Percentiles rank a stretch among this genome's conserved stretches.
These are phyloP conservation scores for Caprella mutica DNA, from an alignment of 2,888 invertebrate species.

Conservation along the genomic window DNA sequence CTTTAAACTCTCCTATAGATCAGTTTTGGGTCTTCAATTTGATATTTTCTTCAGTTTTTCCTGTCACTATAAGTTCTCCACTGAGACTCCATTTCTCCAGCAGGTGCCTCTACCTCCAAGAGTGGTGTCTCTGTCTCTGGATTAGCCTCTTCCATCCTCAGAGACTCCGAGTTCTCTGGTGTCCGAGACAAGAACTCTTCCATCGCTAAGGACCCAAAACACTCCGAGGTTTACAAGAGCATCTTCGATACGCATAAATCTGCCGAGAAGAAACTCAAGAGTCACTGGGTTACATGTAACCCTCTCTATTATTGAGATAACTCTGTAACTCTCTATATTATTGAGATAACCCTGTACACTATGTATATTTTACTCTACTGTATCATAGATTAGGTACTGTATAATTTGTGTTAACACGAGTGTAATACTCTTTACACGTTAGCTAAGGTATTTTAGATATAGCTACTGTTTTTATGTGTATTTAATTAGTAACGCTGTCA, in stretches of 20 bases:
- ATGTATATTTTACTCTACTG: no score
- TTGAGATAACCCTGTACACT: no score
- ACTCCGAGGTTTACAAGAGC: slow-evolving; percentile 84
- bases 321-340: no score
- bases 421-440: no score
- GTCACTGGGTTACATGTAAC: slow-evolving; percentile 97
- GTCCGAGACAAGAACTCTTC: slow-evolving; percentile 27
- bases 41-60: not conserved
- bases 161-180: slow-evolving; percentile 29
- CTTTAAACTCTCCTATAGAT: not conserved
- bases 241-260: slow-evolving; percentile 81
- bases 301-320: slow-evolving; percentile 45
- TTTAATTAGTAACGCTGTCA: no score
- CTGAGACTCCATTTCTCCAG: not conserved
- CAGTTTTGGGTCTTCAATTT: not conserved
- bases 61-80: no score
- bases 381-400: no score
- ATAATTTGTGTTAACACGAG: no score
- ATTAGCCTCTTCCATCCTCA: slow-evolving; percentile 24
- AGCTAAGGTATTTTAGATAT: no score
- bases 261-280: slow-evolving; percentile 73
- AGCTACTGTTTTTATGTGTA: no score
- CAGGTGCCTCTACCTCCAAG: slow-evolving; percentile 7
- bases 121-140: slow-evolving; percentile 20
- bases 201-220: slow-evolving; percentile 66